Conservation (phyloP, 2,113 vertebrate genomes). For the Leptosomus discolor region DNA sequence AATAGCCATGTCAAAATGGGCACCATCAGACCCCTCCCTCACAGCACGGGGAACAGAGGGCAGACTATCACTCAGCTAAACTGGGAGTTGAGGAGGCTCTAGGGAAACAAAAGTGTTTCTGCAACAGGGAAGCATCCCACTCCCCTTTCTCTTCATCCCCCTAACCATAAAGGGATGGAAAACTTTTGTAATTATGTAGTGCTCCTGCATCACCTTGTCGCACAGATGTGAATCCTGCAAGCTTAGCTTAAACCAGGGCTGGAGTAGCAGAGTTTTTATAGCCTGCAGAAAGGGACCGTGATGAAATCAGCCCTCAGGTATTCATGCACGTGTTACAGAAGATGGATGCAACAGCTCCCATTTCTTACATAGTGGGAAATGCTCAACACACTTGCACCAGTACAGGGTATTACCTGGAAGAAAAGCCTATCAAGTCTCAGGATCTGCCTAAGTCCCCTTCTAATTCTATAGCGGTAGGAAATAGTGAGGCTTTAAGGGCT, state of each 20-base stretch:
- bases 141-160: background rate
- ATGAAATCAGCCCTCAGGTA: background rate
- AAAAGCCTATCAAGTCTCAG: background rate
- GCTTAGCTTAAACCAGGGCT: background rate
- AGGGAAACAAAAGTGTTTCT: rapidly evolving
- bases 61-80: background rate
- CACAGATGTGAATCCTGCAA: rapidly evolving
- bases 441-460: background rate
- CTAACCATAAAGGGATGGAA: background rate
- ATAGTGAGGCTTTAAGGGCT: background rate
- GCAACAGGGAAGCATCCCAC: background rate
- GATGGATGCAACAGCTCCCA: background rate
- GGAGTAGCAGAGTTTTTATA: background rate
- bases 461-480: rapidly evolving
- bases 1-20: background rate
- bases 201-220: background rate
- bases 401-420: background rate
- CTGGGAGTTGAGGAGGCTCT: background rate
- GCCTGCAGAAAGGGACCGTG: background rate
- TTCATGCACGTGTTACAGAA: rapidly evolving
- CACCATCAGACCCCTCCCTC: background rate
- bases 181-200: background rate
- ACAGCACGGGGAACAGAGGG: background rate
- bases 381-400: background rate
- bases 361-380: background rate